Percentiles rank a stretch among this genome's conserved stretches.
These are phyloP conservation scores for Mystacides longicornis DNA, from an alignment of 2,888 invertebrate species.

Conservation along the genomic window DNA sequence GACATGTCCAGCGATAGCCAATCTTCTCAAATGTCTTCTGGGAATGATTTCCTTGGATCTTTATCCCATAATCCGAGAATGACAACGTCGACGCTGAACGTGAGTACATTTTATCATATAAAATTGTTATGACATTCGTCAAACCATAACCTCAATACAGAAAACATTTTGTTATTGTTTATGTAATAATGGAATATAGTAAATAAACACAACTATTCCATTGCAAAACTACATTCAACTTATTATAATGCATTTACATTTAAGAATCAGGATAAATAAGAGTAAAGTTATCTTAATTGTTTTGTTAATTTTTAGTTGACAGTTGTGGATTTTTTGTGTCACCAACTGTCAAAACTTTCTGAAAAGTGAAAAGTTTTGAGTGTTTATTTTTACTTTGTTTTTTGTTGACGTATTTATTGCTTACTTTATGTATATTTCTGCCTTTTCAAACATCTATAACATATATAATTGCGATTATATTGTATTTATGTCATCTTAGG, in stretches of 20 bases:
- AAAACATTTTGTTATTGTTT: not conserved
- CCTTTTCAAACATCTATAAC: not conserved
- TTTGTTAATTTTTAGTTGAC: no score
- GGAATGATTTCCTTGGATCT: slow-evolving; percentile 35
- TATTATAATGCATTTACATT: not conserved
- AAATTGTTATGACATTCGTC: not conserved
- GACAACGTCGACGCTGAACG: slow-evolving; percentile 14
- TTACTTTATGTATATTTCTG: not conserved
- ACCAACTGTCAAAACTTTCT: not conserved
- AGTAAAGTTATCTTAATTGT: not conserved
- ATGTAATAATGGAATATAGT: not conserved
- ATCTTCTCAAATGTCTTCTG: slow-evolving; percentile 50
- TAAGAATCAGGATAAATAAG: not conserved
- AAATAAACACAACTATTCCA: no score
- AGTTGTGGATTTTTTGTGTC: no score
- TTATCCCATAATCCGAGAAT: slow-evolving; percentile 14
- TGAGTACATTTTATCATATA: slow-evolving; percentile 4
- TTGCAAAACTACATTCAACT: not conserved
- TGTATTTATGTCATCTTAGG: not conserved
- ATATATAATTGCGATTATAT: not conserved
- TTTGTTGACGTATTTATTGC: not conserved
- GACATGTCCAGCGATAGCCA: slow-evolving; percentile 51
- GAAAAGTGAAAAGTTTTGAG: not conserved
- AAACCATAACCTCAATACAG: slow-evolving; percentile 4
- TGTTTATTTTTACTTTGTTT: not conserved